Conservation (phyloP, 2,888 invertebrate species). For the Nebria salina region DNA sequence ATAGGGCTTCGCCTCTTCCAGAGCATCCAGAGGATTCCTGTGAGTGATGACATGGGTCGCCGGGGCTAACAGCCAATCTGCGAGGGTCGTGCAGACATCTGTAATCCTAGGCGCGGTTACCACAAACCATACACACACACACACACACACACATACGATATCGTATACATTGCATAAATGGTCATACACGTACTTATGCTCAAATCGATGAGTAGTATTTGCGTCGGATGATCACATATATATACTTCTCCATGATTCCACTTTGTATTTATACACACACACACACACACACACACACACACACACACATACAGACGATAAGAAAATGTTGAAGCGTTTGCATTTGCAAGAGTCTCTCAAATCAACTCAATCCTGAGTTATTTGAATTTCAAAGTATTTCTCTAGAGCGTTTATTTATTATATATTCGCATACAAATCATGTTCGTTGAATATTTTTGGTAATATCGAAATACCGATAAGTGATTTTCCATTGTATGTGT, state of each 20-base stretch:
- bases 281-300: background rate
- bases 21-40: background rate
- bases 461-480: too few species aligned
- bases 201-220: background rate
- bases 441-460: too few species aligned
- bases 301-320: background rate
- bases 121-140: slow-evolving; percentile 9
- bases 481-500: too few species aligned
- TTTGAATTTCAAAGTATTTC: background rate
- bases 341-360: background rate
- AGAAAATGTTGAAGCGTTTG: background rate
- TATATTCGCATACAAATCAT: too few species aligned
- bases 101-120: slow-evolving; percentile 31
- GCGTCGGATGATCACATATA: background rate
- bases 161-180: background rate
- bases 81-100: slow-evolving; percentile 43
- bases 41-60: slow-evolving; percentile 42
- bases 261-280: background rate
- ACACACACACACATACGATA: background rate
- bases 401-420: too few species aligned
- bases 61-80: slow-evolving; percentile 42
- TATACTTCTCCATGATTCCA: background rate
- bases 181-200: background rate
- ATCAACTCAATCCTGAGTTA: background rate
- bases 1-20: background rate